Percentiles rank a stretch among this genome's conserved stretches.
Conservation (phyloP, 1,140 invertebrate species). For the Drosophila ironensis region DNA sequence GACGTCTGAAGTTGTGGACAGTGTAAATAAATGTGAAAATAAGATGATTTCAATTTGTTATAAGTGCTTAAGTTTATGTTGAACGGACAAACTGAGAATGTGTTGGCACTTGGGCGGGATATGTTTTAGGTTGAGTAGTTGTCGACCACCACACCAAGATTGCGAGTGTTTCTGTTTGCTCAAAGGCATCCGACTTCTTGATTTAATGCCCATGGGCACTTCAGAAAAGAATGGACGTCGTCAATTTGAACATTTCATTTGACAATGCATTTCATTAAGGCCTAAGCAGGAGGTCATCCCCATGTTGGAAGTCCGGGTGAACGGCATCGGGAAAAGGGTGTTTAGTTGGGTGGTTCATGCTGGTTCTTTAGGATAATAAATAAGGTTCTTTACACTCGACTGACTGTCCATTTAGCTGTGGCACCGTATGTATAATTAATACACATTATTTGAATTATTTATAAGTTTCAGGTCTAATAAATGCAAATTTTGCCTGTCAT, state of each 20-base stretch:
- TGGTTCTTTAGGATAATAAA: conserved; percentile 71
- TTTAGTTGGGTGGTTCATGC: neutral
- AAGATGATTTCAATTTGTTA: conserved; percentile 79
- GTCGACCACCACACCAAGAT: conserved; percentile 6
- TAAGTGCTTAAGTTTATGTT: conserved; percentile 74
- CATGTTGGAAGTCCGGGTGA: conserved; percentile 1
- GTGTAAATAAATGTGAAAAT: conserved; percentile 73
- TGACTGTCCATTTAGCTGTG: conserved; percentile 43
- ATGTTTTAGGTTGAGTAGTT: neutral
- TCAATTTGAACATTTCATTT: conserved; percentile 80
- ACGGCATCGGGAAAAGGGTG: neutral
- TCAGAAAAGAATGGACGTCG: conserved; percentile 74
- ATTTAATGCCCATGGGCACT: conserved; percentile 73
- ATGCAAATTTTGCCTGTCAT: too few species aligned
- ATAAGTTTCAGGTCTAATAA: conserved; percentile 35
- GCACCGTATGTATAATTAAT: conserved; percentile 66
- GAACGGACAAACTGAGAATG: conserved; percentile 32
- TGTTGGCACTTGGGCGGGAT: conserved; percentile 3
- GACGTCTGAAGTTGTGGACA: neutral
- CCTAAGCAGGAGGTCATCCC: conserved; percentile 32
- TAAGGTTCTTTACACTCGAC: conserved; percentile 68
- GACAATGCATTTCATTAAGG: conserved; percentile 77
- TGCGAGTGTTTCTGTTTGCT: conserved; percentile 52
- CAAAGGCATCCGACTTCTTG: conserved; percentile 77
- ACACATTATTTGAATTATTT: conserved; percentile 66